Percentiles rank a stretch among this genome's conserved stretches.
phyloP scores from a whole-genome alignment of 2,888 invertebrate genomes.

The Blomia tropicalis region DNA sequence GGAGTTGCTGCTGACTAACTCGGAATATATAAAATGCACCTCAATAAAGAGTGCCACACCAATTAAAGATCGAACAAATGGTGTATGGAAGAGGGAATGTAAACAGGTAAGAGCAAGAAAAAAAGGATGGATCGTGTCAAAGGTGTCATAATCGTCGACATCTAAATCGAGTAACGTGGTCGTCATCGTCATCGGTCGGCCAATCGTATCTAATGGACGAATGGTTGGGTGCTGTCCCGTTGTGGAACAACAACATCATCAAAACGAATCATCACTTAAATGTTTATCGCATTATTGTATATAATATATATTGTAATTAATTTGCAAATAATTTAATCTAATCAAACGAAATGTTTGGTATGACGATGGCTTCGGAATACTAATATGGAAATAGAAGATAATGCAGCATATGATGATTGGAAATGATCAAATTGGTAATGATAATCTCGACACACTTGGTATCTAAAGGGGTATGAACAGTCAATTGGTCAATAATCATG shows the following conservation, averaged over 20 bases:
- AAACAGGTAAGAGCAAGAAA: background rate
- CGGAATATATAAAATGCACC: background rate
- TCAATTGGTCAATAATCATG: too few species aligned
- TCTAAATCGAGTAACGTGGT: slow-evolving; percentile 3
- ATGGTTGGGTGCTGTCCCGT: too few species aligned
- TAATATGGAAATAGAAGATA: too few species aligned
- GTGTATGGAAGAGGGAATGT: background rate
- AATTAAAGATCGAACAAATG: background rate
- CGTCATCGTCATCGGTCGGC: background rate
- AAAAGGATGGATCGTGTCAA: background rate
- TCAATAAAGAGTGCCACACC: slow-evolving; percentile 4
- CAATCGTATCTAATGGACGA: background rate
- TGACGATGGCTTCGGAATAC: too few species aligned
- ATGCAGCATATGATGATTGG: too few species aligned
- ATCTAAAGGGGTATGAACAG: too few species aligned
- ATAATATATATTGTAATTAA: too few species aligned
- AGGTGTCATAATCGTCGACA: slow-evolving; percentile 12
- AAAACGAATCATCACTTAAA: too few species aligned
- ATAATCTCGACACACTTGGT: too few species aligned
- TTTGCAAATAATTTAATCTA: background rate
- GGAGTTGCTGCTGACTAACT: background rate
- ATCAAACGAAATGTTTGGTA: background rate
- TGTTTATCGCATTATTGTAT: too few species aligned
- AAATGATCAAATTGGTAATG: too few species aligned
- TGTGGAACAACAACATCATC: too few species aligned